Evolutionary conservation across 2,113 vertebrate species (phyloP).

Genomic region (Psephotus haematonotus): DNA sequence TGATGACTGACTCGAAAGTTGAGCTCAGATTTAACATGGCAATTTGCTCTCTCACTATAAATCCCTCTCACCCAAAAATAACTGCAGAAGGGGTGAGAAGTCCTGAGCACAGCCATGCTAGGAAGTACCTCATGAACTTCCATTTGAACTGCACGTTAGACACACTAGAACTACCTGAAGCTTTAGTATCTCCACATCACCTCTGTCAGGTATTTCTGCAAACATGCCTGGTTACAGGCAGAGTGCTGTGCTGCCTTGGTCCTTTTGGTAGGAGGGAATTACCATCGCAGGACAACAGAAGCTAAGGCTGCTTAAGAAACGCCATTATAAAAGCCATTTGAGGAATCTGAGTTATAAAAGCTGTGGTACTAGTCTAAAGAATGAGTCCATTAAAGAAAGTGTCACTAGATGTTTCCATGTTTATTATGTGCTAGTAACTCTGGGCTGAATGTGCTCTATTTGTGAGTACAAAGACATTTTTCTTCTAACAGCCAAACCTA

Average conservation of each 20-base stretch:
- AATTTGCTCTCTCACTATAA: conserved; percentile 8
- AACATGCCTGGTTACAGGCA: background rate
- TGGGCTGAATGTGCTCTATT: conserved; percentile 1
- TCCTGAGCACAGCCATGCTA: background rate
- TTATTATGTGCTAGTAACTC: conserved; percentile 55
- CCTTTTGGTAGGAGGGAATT: background rate
- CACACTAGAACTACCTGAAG: background rate
- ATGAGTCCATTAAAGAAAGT: conserved; percentile 45
- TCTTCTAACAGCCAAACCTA: conserved; percentile 43
- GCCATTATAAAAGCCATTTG: conserved; percentile 10
- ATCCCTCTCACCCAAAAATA: background rate
- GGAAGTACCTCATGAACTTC: background rate
- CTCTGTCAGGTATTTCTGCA: background rate
- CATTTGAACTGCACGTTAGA: background rate
- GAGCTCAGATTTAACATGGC: conserved; percentile 1
- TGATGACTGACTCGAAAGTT: background rate
- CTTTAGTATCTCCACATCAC: background rate
- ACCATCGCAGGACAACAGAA: background rate
- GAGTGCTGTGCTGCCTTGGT: accelerated
- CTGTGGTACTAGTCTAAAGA: conserved; percentile 30
- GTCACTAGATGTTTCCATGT: conserved; percentile 52
- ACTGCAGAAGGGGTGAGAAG: background rate
- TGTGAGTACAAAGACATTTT: conserved; percentile 45
- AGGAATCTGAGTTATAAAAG: conserved; percentile 27
- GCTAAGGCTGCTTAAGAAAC: background rate